Evolutionary conservation across 2,797 vertebrate genomes (phyloP).

Genomic region (Tolypeutes matacus): DNA sequence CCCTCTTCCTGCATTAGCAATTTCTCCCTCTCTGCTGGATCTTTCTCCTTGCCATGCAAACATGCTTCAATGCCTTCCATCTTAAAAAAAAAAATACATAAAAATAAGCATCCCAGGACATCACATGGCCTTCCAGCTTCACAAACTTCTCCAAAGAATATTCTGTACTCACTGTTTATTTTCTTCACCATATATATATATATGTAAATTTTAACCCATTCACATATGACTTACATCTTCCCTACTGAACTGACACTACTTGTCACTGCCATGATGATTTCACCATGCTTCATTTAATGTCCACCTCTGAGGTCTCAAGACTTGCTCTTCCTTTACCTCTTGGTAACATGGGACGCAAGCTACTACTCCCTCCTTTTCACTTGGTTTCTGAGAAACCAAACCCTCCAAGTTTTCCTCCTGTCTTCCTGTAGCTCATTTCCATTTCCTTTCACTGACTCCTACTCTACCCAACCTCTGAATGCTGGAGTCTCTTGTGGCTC

Average conservation of each 20-base stretch:
- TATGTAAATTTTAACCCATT: neutral
- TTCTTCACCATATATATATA: neutral
- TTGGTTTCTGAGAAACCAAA: neutral
- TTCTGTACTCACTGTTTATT: neutral
- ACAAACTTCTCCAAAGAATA: neutral
- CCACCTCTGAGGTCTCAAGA: neutral
- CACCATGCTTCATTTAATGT: neutral
- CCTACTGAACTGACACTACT: neutral
- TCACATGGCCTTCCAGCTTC: neutral
- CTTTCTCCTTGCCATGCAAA: neutral
- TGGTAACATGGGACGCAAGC: neutral
- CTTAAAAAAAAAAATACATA: neutral
- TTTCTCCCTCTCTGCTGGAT: neutral
- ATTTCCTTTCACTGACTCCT: slow-evolving; percentile 13
- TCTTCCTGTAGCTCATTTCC: neutral
- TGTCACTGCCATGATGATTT: neutral
- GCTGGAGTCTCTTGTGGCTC: neutral
- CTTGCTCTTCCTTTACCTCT: neutral
- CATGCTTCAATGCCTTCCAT: neutral
- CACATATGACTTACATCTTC: neutral
- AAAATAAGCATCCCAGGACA: neutral
- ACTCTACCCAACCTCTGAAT: neutral
- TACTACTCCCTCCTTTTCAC: neutral
- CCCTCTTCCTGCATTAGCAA: neutral
- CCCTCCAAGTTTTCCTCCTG: neutral